Conservation (phyloP, 2,113 vertebrate genomes). For the Oxyura jamaicensis region DNA sequence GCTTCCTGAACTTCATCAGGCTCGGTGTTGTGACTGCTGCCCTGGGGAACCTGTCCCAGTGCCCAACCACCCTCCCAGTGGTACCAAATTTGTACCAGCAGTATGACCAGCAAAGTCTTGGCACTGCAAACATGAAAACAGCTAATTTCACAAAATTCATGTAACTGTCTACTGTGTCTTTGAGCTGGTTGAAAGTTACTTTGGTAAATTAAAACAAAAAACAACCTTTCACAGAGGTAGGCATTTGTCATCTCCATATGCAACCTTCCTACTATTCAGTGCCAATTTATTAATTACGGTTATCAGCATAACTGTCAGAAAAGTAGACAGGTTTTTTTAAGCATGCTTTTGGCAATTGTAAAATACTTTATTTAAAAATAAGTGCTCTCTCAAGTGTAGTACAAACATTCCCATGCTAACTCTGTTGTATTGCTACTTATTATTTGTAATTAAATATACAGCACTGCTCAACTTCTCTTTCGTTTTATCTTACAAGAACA, state of each 20-base stretch:
- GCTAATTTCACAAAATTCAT: neutral
- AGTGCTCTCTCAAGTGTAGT: slow-evolving; percentile 13
- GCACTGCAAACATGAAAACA: neutral
- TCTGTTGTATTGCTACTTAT: neutral
- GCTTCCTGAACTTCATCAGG: no score
- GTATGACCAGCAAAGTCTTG: neutral
- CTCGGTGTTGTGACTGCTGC: no score
- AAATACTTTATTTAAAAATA: slow-evolving; percentile 9
- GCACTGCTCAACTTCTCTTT: neutral
- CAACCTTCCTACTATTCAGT: neutral
- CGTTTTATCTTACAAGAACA: neutral
- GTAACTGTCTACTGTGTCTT: neutral
- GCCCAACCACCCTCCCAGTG: no score
- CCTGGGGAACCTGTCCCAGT: no score
- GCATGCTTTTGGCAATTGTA: neutral
- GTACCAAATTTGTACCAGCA: neutral
- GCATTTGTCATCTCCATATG: neutral
- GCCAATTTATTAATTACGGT: slow-evolving; percentile 34
- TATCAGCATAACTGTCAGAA: slow-evolving; percentile 6
- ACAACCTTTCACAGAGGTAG: neutral
- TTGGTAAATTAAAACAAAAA: neutral
- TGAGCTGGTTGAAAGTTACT: neutral
- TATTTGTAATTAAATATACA: slow-evolving; percentile 14
- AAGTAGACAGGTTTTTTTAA: neutral
- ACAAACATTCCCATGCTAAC: neutral